A percentile compares a stretch with the other conserved stretches of the same genome.
Conservation (phyloP, 2,797 vertebrate genomes). For the Acridotheres tristis region DNA sequence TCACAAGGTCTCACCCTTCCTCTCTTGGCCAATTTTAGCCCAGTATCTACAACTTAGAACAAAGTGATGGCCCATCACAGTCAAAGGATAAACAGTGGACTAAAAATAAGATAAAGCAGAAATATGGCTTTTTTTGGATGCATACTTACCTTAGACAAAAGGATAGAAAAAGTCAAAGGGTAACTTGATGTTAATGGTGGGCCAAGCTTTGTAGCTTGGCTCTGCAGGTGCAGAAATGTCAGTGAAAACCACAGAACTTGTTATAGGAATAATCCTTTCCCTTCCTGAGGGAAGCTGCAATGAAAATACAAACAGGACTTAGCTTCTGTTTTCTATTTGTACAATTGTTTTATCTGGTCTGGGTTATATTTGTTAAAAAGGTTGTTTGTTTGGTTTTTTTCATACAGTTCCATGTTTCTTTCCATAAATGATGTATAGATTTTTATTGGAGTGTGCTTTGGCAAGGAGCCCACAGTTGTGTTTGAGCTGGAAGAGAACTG, state of each 20-base stretch:
- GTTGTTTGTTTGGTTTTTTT: neutral
- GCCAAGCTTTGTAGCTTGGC: constrained; percentile 85
- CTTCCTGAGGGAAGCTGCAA: constrained; percentile 64
- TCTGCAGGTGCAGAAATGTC: constrained; percentile 84
- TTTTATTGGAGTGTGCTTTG: constrained; percentile 13
- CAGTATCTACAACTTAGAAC: neutral
- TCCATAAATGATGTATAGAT: neutral
- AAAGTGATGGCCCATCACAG: neutral
- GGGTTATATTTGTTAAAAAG: neutral
- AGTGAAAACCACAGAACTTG: constrained; percentile 82
- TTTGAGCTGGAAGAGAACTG: neutral
- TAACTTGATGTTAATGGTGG: constrained; percentile 86
- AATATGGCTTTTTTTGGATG: accelerated
- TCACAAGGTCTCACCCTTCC: neutral
- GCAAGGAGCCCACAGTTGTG: neutral
- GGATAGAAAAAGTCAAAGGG: constrained; percentile 95
- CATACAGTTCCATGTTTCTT: neutral
- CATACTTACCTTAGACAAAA: constrained; percentile 81
- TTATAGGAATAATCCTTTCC: constrained; percentile 71
- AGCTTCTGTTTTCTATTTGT: neutral
- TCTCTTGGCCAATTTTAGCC: neutral
- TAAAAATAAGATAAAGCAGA: neutral
- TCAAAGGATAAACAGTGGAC: neutral
- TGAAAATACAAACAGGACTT: neutral
- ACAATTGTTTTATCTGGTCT: neutral